Percentiles rank a stretch among this genome's conserved stretches.
Evolutionary conservation across 2,888 invertebrate genomes (phyloP).

Genomic region (Syrphus vitripennis): DNA sequence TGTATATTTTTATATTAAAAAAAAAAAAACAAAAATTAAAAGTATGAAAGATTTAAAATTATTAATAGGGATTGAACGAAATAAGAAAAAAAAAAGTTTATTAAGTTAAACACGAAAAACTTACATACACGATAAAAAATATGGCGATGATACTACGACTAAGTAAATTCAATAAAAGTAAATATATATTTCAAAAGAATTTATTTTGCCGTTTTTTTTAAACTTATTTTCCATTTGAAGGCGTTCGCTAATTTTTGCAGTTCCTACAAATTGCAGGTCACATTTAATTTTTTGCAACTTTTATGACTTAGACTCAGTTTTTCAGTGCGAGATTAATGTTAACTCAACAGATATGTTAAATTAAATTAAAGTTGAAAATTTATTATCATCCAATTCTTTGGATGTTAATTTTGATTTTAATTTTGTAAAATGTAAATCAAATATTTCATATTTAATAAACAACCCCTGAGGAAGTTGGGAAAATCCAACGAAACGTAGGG

Average conservation of each 20-base stretch:
- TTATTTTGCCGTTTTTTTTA: neutral
- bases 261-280: too few relatives aligned
- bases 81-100: slow-evolving; percentile 39
- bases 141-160: slow-evolving; percentile 42
- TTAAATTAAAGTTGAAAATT: too few relatives aligned
- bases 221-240: neutral
- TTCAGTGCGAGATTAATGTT: too few relatives aligned
- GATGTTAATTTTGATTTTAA: too few relatives aligned
- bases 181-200: slow-evolving; percentile 50
- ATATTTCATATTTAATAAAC: too few relatives aligned
- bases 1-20: slow-evolving; percentile 70
- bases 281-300: too few relatives aligned
- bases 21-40: slow-evolving; percentile 58
- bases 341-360: too few relatives aligned
- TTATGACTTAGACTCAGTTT: too few relatives aligned
- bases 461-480: too few relatives aligned
- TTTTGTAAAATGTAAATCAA: too few relatives aligned
- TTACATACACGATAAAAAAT: slow-evolving; percentile 42
- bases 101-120: slow-evolving; percentile 32
- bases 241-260: neutral
- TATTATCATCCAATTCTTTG: too few relatives aligned
- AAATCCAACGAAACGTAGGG: too few relatives aligned
- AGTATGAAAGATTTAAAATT: slow-evolving; percentile 53
- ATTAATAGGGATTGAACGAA: slow-evolving; percentile 45
- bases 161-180: slow-evolving; percentile 64